A percentile compares a stretch with the other conserved stretches of the same genome.
These are phyloP conservation scores for Hucho hucho DNA, from an alignment of 2,113 vertebrate genomes.

Conservation along the genomic window DNA sequence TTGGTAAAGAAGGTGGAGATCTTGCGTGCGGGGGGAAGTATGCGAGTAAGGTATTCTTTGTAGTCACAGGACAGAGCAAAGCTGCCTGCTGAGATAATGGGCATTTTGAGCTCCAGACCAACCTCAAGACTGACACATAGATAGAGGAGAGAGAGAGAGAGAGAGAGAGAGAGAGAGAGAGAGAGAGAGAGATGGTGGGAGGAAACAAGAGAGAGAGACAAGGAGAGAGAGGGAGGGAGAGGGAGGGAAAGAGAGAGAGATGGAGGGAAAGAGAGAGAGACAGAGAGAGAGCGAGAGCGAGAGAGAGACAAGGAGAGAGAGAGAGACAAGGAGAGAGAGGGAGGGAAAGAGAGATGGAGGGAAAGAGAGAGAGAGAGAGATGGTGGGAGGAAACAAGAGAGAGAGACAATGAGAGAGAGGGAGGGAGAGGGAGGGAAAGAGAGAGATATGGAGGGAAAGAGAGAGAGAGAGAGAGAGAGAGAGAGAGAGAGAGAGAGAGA, in stretches of 20 bases:
- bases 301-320: too few species aligned
- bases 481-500: too few species aligned
- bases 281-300: too few species aligned
- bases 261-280: too few species aligned
- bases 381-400: too few species aligned
- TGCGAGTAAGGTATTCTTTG: conserved; percentile 83
- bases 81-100: conserved; percentile 92
- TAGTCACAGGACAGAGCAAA: conserved; percentile 90
- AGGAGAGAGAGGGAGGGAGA: too few species aligned
- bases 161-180: neutral
- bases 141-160: neutral
- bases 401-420: neutral
- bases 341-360: neutral
- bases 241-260: too few species aligned
- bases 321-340: too few species aligned
- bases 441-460: too few species aligned
- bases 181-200: too few species aligned
- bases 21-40: conserved; percentile 92
- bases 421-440: neutral
- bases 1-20: conserved; percentile 79
- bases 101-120: conserved; percentile 70
- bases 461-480: neutral
- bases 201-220: too few species aligned
- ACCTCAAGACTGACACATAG: conserved; percentile 69
- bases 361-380: neutral